Base-by-base conservation (phyloP, 1,140 invertebrate species). In the Tenebrio molitor region DNA sequence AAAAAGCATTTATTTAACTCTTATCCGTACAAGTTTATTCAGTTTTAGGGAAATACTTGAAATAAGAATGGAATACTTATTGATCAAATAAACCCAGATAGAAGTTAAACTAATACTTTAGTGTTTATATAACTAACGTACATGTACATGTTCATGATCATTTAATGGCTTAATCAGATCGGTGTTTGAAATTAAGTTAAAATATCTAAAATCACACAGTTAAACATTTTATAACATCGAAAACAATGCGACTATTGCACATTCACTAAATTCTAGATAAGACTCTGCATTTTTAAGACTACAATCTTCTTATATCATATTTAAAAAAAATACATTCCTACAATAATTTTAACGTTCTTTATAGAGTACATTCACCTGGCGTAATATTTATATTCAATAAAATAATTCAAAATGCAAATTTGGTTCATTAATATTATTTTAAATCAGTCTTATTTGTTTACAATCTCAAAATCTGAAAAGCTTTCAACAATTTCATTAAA, bases 381-480 rank as follows among this genome's bases (percentile, higher is more conserved):
- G 36, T 42, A 44, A 66, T 44, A 66, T 66, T 44, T 42, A 66
- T 66, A 66, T 66, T 66, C 23, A 66, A 66, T 66, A 65, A 66
- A 66, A 41, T 66, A 42, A 66, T 41, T 66, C 44, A 66, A 66
- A 66, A 66, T 66, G 64, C 64, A 42, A 65, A 66, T 66, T 66
- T 66, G 64, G 64, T 66, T 66, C 64, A 66, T 66, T 66, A 44
- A 42, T 44, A 66, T 66, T 66, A 41, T 17, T 66, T 44, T 66
- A 66, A 66, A 66, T 66, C 64, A 66, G 64, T 66, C 64, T 66
- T 66, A 66, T 66, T 12, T 15, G 64, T 41, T 66, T 66, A 66
- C 14, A 23, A 42, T 66, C 36, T 66, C 36, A 66, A 39, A 66
- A 44, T 44, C 23, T 44, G 17, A 44, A 44, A 66, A 66, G 12